phyloP scores from a whole-genome alignment of 2,888 invertebrate species.

The Onchidella celtica region DNA sequence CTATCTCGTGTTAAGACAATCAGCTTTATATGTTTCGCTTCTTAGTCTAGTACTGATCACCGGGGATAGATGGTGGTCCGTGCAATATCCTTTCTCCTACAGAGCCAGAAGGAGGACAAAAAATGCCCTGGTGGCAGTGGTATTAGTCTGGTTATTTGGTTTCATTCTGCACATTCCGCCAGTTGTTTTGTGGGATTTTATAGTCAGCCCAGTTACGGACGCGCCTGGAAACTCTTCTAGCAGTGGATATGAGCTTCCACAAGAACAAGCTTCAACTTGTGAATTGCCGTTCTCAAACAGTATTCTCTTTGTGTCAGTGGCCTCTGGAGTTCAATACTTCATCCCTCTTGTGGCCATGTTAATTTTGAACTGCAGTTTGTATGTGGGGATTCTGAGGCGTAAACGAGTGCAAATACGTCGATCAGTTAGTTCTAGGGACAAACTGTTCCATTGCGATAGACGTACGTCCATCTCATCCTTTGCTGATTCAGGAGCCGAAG shows the following conservation, averaged over 20 bases:
- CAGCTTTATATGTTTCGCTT: slow-evolving; percentile 68
- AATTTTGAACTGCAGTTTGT: slow-evolving; percentile 67
- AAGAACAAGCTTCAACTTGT: slow-evolving; percentile 31
- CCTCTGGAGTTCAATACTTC: slow-evolving; percentile 63
- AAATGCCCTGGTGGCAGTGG: slow-evolving; percentile 61
- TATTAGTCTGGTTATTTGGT: slow-evolving; percentile 65
- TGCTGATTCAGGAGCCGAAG: slow-evolving; percentile 12
- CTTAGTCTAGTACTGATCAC: slow-evolving; percentile 71
- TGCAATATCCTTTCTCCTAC: slow-evolving; percentile 72
- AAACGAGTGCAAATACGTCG: slow-evolving; percentile 68
- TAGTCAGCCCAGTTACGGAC: not conserved
- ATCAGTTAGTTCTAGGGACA: slow-evolving; percentile 61
- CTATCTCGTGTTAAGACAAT: slow-evolving; percentile 60
- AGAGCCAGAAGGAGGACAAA: slow-evolving; percentile 63
- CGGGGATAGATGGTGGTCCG: slow-evolving; percentile 73
- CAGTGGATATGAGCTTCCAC: not conserved
- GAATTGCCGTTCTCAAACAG: slow-evolving; percentile 61
- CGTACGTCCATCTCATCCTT: slow-evolving; percentile 24
- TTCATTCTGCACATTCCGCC: slow-evolving; percentile 64
- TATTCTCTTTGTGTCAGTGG: slow-evolving; percentile 57
- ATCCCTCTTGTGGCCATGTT: slow-evolving; percentile 65
- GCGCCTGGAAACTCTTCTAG: not conserved
- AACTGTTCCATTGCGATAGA: slow-evolving; percentile 41
- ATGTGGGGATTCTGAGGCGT: slow-evolving; percentile 66
- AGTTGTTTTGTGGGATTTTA: slow-evolving; percentile 65